Percentiles rank a stretch among this genome's conserved stretches.
These are phyloP conservation scores for Oryctes rhinoceros DNA, from an alignment of 1,140 invertebrate genomes.

Conservation along the genomic window DNA sequence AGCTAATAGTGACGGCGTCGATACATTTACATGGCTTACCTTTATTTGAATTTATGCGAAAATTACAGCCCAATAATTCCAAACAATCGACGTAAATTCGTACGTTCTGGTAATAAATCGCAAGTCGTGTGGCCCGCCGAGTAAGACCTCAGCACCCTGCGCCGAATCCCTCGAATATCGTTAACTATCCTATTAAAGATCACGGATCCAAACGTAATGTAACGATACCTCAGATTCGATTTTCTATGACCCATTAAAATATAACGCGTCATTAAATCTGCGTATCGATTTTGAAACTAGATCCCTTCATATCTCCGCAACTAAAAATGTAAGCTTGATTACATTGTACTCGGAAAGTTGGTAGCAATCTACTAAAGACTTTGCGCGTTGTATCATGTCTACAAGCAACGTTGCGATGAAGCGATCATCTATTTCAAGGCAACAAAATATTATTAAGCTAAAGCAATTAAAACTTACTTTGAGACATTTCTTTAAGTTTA, in stretches of 20 bases:
- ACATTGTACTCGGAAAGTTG: too few relatives aligned
- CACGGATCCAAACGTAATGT: conserved; percentile 34
- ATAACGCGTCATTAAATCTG: conserved; percentile 51
- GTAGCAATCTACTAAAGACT: background rate
- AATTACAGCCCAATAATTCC: conserved; percentile 31
- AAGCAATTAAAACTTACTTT: too few relatives aligned
- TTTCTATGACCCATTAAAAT: conserved; percentile 52
- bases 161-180: background rate
- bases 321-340: too few relatives aligned
- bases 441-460: too few relatives aligned
- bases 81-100: conserved; percentile 31
- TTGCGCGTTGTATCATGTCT: too few relatives aligned
- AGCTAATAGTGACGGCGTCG: background rate
- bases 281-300: conserved; percentile 45
- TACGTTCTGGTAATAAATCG: conserved; percentile 16
- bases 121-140: background rate
- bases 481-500: too few relatives aligned
- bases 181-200: conserved; percentile 39
- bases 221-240: conserved; percentile 40
- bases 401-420: too few relatives aligned
- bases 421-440: too few relatives aligned
- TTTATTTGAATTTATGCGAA: conserved; percentile 25
- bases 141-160: conserved; percentile 4
- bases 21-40: background rate
- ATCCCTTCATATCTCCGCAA: background rate